Base-by-base conservation (phyloP, 1,140 invertebrate genomes). In the Danaus plexippus region DNA sequence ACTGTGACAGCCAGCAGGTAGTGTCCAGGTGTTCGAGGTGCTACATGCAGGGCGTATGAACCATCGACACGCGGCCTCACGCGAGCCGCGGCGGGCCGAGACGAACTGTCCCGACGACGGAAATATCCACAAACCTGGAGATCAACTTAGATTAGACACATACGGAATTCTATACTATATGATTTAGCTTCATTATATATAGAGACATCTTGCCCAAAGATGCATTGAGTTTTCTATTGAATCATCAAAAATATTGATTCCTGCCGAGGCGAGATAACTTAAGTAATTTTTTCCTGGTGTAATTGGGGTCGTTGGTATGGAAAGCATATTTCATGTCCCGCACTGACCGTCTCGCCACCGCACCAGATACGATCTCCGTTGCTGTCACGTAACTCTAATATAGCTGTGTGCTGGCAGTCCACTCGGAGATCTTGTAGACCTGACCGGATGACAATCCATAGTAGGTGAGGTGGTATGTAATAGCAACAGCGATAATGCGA, bases 41-140 rank as follows among this genome's bases (percentile, higher is more conserved):
- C 85, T 57, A 93, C 89, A 1, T 78, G 71, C 9, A 93, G 77
- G 9, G 71, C 66, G 74, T 92, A 92, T 18, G 88, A 88, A 43
- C 91, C 91, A 75, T 92, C 90, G 6, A 88, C 80, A 52, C 87
- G 80, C 70, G 92, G 91, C 1, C 77, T 69, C 22, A 92, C 88
- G 12, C 88, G 83, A 9, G 91, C 88, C 10, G 85, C 80, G 15
- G 89, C 78, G 40, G 89, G 89, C 52, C 89, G 87, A 9, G 80
- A 79, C 52, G 88, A 85, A 0, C 81, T 83, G 71, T 88, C 86
- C 22, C 80, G 73, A 55, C 80, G 75, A 12, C 70, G 66, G 62
- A 83, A 75, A 62, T 79, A 83, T 0, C 77, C 82, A 40, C 49
- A 42, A 22, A 47, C 41, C 11, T 22, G 12, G 22, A 32, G 22